A percentile compares a stretch with the other conserved stretches of the same genome.
phyloP scores from a whole-genome alignment of 2,888 invertebrate genomes.

The Eumerus sabulonum region DNA sequence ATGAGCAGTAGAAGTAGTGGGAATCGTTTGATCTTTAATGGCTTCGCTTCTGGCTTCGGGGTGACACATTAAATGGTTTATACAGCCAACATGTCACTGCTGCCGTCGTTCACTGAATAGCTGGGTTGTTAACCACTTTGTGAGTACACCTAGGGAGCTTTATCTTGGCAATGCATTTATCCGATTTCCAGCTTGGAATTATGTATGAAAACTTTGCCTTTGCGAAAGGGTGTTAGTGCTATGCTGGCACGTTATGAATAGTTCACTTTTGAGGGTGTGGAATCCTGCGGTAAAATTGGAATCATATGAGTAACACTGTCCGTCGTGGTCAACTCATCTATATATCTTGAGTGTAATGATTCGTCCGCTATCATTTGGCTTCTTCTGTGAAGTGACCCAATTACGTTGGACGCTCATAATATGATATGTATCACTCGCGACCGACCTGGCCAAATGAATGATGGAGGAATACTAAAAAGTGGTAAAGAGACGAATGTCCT shows the following conservation, averaged over 20 bases:
- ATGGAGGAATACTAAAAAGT: too few species aligned
- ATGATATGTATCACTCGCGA: too few species aligned
- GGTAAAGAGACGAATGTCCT: slow-evolving; percentile 45
- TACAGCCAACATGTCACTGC: slow-evolving; percentile 67
- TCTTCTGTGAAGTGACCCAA: too few species aligned
- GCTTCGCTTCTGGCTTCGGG: slow-evolving; percentile 66
- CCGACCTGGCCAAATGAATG: too few species aligned
- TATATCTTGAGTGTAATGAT: too few species aligned
- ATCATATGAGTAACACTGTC: too few species aligned
- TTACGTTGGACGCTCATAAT: too few species aligned
- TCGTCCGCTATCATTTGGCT: too few species aligned
- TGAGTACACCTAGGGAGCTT: slow-evolving; percentile 42
- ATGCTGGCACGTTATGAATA: not conserved
- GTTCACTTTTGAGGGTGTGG: too few species aligned
- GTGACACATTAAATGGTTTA: slow-evolving; percentile 68
- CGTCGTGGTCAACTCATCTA: too few species aligned
- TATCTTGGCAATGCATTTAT: slow-evolving; percentile 24
- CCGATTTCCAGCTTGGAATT: slow-evolving; percentile 54
- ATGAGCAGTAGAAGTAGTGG: slow-evolving; percentile 30
- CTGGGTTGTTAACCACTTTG: slow-evolving; percentile 53
- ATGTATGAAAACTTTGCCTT: slow-evolving; percentile 11
- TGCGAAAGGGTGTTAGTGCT: slow-evolving; percentile 15
- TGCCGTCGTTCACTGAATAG: slow-evolving; percentile 28
- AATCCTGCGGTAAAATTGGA: too few species aligned
- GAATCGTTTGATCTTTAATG: slow-evolving; percentile 69